Evolutionary conservation across 2,113 vertebrate genomes (phyloP).

Genomic region (Synodontis membranacea): DNA sequence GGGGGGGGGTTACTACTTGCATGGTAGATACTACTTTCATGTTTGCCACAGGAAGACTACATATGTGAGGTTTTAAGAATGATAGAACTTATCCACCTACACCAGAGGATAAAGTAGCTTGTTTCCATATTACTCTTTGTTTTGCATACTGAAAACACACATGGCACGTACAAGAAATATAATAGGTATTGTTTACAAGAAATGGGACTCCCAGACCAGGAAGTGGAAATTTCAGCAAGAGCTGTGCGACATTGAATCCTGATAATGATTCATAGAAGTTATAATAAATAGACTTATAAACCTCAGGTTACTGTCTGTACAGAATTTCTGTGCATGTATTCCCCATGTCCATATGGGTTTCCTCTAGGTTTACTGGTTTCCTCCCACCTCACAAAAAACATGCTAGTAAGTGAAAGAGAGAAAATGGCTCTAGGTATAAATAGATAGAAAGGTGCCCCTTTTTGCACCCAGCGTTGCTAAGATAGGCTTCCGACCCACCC

Average conservation of each 20-base stretch:
- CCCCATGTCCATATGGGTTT: neutral
- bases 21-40: neutral
- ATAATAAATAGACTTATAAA: neutral
- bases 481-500: too few relatives aligned
- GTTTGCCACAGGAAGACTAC: neutral
- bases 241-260: neutral
- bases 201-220: neutral
- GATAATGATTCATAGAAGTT: neutral
- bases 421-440: neutral
- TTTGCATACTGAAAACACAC: neutral
- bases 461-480: neutral
- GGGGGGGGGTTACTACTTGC: neutral
- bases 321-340: neutral
- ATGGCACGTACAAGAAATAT: neutral
- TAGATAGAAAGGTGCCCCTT: neutral
- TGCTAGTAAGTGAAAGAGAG: neutral
- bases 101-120: neutral
- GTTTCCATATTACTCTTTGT: neutral
- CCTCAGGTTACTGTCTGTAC: neutral
- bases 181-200: neutral
- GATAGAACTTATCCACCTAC: neutral
- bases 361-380: neutral
- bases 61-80: neutral
- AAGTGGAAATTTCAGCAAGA: neutral
- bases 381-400: neutral